Evolutionary conservation across 2,797 vertebrate species (phyloP).

Genomic region (Sylvia borin): DNA sequence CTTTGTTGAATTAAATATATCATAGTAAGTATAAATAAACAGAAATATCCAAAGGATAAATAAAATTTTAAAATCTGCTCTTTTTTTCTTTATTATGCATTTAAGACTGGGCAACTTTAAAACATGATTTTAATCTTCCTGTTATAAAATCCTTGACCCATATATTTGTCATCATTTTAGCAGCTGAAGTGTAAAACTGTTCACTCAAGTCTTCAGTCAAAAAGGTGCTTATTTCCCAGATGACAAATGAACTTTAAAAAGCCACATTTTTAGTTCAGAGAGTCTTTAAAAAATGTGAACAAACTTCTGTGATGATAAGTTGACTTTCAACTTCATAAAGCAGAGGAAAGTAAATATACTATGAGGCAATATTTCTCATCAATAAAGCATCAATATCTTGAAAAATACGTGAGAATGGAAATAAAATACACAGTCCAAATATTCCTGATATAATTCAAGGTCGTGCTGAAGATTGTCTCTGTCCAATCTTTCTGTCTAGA

Average conservation of each 20-base stretch:
- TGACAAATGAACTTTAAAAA: background rate
- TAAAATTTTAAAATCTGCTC: background rate
- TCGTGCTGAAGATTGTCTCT: background rate
- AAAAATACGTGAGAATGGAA: background rate
- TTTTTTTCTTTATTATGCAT: background rate
- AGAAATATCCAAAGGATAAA: background rate
- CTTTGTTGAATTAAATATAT: background rate
- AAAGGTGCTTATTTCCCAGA: background rate
- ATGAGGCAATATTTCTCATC: background rate
- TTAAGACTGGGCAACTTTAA: background rate
- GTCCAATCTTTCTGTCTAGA: background rate
- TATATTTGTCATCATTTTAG: background rate
- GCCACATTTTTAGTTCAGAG: background rate
- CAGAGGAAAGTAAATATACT: background rate
- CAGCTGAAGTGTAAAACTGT: background rate
- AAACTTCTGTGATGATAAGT: background rate
- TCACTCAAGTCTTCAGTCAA: background rate
- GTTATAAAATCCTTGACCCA: background rate
- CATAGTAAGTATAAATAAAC: background rate
- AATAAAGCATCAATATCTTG: background rate
- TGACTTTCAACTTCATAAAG: background rate
- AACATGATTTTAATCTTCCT: background rate
- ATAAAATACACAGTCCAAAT: background rate
- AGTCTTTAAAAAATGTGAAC: background rate
- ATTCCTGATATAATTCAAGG: background rate